Conservation (phyloP, 2,113 vertebrate genomes). For the Tragelaphus scriptus region DNA sequence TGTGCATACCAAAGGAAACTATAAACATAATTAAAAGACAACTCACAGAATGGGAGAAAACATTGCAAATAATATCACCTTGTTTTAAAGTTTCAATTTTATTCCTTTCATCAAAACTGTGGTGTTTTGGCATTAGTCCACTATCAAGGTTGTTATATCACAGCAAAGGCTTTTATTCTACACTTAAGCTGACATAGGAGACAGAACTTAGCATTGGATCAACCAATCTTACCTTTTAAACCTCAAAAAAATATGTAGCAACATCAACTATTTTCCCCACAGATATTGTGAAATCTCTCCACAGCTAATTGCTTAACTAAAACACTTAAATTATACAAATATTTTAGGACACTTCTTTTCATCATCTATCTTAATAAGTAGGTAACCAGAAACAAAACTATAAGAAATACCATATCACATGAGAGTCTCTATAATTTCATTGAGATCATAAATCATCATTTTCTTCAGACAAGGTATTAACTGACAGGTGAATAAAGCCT, state of each 20-base stretch:
- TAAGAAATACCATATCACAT: neutral
- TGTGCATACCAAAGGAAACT: neutral
- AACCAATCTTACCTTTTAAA: neutral
- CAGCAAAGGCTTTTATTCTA: neutral
- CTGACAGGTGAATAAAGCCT: neutral
- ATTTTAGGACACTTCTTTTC: neutral
- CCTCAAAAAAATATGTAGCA: neutral
- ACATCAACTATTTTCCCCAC: neutral
- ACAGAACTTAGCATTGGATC: neutral
- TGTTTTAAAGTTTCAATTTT: neutral
- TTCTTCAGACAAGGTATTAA: neutral
- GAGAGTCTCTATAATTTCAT: neutral
- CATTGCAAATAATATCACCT: neutral
- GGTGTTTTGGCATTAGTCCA: neutral
- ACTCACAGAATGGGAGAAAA: neutral
- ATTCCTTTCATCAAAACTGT: neutral
- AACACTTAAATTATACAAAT: neutral
- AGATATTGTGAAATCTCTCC: neutral
- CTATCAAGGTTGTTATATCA: neutral
- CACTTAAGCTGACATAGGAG: neutral
- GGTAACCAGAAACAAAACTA: neutral
- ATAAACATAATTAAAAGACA: neutral
- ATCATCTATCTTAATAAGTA: neutral
- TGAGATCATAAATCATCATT: neutral
- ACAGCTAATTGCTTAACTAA: neutral